Conservation (phyloP, 2,113 vertebrate genomes). For the Morone chrysops region DNA sequence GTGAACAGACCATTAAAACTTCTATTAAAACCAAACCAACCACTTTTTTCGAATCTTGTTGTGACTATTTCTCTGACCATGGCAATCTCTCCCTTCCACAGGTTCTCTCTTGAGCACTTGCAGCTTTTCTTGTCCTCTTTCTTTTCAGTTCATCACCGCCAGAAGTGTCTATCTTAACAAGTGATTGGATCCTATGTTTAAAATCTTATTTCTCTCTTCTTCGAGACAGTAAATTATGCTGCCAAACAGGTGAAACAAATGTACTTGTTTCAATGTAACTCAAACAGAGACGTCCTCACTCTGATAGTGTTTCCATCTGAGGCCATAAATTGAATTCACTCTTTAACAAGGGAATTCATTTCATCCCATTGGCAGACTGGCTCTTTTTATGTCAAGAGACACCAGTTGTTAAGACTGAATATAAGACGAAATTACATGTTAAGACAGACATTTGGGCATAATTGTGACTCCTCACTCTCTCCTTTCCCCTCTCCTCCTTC, state of each 20-base stretch:
- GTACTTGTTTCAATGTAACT: neutral
- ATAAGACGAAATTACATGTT: constrained; percentile 56
- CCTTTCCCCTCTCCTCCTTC: neutral
- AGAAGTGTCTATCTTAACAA: constrained; percentile 64
- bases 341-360: constrained; percentile 8
- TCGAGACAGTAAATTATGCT: neutral
- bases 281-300: neutral
- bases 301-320: constrained; percentile 2
- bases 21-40: constrained; percentile 47
- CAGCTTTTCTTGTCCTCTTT: constrained; percentile 12
- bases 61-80: constrained; percentile 10
- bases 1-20: constrained; percentile 50
- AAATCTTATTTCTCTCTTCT: neutral
- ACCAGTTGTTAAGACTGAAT: constrained; percentile 48
- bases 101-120: constrained; percentile 14
- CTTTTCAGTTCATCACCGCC: constrained; percentile 24
- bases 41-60: neutral
- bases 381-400: constrained; percentile 9
- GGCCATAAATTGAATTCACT: neutral
- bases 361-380: constrained; percentile 29
- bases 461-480: constrained; percentile 30
- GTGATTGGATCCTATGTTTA: constrained; percentile 34
- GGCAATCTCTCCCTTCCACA: neutral
- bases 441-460: constrained; percentile 57
- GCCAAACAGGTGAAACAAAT: constrained; percentile 38